These are phyloP conservation scores for Myotis brandtii DNA, from an alignment of 2,113 vertebrate genomes.

Conservation along the genomic window DNA sequence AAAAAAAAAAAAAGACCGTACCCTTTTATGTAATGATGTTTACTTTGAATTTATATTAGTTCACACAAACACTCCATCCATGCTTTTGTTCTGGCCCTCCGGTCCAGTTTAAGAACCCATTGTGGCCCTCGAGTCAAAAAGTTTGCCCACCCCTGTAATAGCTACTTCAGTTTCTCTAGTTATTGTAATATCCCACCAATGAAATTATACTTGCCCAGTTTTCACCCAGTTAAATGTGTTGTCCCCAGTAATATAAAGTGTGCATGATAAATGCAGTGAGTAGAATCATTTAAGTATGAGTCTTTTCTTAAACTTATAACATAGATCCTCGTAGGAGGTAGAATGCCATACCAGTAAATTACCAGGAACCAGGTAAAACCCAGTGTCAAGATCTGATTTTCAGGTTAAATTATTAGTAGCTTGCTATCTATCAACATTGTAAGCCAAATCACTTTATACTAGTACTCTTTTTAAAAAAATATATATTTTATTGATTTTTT, in stretches of 20 bases:
- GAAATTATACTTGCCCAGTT: not conserved
- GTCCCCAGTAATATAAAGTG: not conserved
- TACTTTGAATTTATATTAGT: too few relatives aligned
- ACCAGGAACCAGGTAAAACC: not conserved
- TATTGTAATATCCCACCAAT: not conserved
- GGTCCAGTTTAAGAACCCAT: too few relatives aligned
- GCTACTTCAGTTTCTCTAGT: not conserved
- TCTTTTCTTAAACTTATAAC: constrained; percentile 4
- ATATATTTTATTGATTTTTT: too few relatives aligned
- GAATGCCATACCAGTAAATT: not conserved
- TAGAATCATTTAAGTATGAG: not conserved
- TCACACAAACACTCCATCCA: too few relatives aligned
- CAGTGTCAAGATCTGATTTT: not conserved
- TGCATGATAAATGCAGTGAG: not conserved
- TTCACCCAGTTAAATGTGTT: constrained; percentile 20
- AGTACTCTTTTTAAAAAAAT: not conserved
- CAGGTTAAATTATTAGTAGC: not conserved
- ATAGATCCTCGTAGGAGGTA: not conserved
- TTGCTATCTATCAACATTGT: not conserved
- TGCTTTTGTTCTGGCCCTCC: too few relatives aligned
- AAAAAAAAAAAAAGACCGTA: too few relatives aligned
- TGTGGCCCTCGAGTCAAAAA: too few relatives aligned
- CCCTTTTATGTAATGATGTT: too few relatives aligned
- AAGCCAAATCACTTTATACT: not conserved
- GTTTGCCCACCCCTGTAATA: too few relatives aligned